Percentiles rank a stretch among this genome's conserved stretches.
Conservation (phyloP, 2,797 vertebrate species). For the Apodemus agrarius region DNA sequence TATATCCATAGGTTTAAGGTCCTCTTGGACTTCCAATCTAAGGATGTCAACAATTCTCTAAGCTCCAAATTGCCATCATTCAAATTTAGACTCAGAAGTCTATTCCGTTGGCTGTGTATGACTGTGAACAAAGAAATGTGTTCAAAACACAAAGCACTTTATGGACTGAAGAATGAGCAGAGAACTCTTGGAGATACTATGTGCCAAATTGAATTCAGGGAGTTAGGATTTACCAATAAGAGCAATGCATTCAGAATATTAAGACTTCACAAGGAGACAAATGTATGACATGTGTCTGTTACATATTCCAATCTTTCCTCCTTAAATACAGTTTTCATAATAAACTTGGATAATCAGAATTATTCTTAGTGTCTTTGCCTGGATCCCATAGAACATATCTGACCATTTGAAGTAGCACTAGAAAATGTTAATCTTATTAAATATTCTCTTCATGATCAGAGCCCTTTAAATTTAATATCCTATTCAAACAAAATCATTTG, state of each 20-base stretch:
- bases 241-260: not conserved
- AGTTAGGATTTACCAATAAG: slow-evolving; percentile 19
- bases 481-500: slow-evolving; percentile 70
- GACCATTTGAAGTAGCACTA: not conserved
- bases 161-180: not conserved
- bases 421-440: slow-evolving; percentile 46
- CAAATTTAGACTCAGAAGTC: not conserved
- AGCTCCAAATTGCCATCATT: slow-evolving; percentile 30
- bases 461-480: slow-evolving; percentile 20
- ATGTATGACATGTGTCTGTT: not conserved
- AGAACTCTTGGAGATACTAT: not conserved
- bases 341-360: slow-evolving; percentile 35
- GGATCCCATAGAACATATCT: not conserved
- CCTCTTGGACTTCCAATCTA: not conserved
- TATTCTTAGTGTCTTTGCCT: slow-evolving; percentile 32
- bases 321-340: slow-evolving; percentile 22
- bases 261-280: slow-evolving; percentile 30
- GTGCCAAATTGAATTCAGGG: not conserved
- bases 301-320: not conserved
- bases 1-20: not conserved
- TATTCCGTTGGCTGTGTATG: not conserved
- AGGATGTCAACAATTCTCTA: not conserved
- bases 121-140: slow-evolving; percentile 34
- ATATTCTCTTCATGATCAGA: not conserved
- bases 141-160: slow-evolving; percentile 55